A percentile compares a stretch with the other conserved stretches of the same genome.
Conservation (phyloP, 2,888 invertebrate species). For the Drosophila prolongata region DNA sequence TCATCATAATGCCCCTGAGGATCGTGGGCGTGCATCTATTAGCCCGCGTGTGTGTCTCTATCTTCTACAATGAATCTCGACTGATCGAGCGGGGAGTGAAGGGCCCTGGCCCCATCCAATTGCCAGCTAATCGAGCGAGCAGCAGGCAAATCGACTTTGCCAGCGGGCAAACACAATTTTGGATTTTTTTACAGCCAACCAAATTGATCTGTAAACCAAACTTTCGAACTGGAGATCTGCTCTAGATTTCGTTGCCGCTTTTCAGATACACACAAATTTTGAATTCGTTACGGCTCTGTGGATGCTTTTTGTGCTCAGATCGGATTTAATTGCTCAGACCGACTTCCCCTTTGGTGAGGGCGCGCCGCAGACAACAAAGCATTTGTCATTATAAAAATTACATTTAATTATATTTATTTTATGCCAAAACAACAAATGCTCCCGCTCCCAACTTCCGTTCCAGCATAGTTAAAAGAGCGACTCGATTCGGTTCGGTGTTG, state of each 20-base stretch:
- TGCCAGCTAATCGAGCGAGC: slow-evolving; percentile 41
- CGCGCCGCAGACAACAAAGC: slow-evolving; percentile 45
- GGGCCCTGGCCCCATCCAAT: slow-evolving; percentile 4
- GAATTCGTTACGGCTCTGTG: slow-evolving; percentile 29
- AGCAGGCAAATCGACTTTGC: slow-evolving; percentile 42
- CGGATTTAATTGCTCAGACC: slow-evolving; percentile 25
- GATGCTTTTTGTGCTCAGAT: slow-evolving; percentile 2
- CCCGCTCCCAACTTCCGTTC: slow-evolving; percentile 73
- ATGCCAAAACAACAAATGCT: slow-evolving; percentile 56
- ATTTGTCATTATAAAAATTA: slow-evolving; percentile 80
- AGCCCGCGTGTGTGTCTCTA: slow-evolving; percentile 47
- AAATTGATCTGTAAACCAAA: slow-evolving; percentile 40
- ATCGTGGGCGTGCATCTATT: slow-evolving; percentile 79
- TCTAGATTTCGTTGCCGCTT: slow-evolving; percentile 19
- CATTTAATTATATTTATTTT: slow-evolving; percentile 75
- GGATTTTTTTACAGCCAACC: slow-evolving; percentile 23
- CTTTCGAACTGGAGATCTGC: slow-evolving; percentile 14
- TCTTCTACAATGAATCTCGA: slow-evolving; percentile 59
- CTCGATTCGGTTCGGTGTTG: slow-evolving; percentile 33
- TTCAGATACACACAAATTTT: slow-evolving; percentile 32
- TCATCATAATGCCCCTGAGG: slow-evolving; percentile 27
- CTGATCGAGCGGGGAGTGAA: slow-evolving; percentile 1
- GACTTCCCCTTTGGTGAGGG: slow-evolving; percentile 24
- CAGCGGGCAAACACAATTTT: slow-evolving; percentile 35
- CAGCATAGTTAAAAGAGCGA: slow-evolving; percentile 30